Conservation (phyloP, 2,113 vertebrate species). For the Suricata suricatta region DNA sequence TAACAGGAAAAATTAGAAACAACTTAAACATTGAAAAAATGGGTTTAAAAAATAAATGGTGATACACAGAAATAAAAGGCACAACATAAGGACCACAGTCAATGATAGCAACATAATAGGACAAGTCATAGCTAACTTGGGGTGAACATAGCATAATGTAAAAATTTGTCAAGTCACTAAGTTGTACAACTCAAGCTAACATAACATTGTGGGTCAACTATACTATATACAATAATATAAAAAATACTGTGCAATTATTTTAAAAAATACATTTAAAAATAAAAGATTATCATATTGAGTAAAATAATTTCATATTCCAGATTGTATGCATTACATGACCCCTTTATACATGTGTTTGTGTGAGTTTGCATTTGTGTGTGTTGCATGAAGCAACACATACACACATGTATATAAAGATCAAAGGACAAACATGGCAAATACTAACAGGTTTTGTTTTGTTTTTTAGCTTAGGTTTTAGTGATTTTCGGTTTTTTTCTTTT, state of each 20-base stretch:
- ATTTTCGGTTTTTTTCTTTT: not conserved
- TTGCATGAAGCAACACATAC: not conserved
- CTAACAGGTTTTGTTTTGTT: not conserved
- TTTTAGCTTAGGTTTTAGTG: not conserved
- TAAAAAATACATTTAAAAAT: not conserved
- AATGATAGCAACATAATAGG: not conserved
- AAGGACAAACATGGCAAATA: not conserved
- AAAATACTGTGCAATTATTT: not conserved
- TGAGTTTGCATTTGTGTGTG: not conserved
- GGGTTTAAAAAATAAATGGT: not conserved
- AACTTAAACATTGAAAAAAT: not conserved
- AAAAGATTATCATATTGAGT: not conserved
- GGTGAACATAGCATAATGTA: not conserved
- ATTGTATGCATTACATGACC: not conserved
- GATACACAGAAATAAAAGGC: not conserved
- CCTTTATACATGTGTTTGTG: not conserved
- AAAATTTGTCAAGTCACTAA: not conserved
- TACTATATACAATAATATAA: not conserved
- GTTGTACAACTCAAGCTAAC: not conserved
- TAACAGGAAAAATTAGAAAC: not conserved
- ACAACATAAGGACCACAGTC: not conserved
- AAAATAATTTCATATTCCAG: not conserved
- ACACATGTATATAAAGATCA: not conserved
- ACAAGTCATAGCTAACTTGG: not conserved
- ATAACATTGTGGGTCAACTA: not conserved